Evolutionary conservation across 2,888 invertebrate species (phyloP), one percentile per base, ranked within the genome.

Genomic region (Athalia circularis): DNA sequence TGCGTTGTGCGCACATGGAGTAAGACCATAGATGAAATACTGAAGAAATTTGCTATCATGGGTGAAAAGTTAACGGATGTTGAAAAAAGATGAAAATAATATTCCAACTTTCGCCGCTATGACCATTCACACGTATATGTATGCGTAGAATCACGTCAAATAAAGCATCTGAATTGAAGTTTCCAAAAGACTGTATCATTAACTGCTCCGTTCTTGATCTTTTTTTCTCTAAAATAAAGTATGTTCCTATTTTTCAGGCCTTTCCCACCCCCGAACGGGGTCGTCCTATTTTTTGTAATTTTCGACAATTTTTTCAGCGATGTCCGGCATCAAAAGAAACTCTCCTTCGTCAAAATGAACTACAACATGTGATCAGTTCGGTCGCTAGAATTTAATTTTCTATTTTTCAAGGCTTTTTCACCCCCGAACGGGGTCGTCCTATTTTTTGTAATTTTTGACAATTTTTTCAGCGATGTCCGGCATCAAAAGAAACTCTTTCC

Each of bases 1-100:
- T 48, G 65, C 65, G 50, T n/a, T 65, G 13, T 65, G 65, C 45
- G 64, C 45, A 8, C 64, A 64, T 43, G 65, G 50, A 48, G 48
- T 65, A 48, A 65, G 65, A 13, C 47, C 47, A 48, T 65, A 48
- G 65, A 65, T 65, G 65, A 5, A 11, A 9, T 65, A 65, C 48
- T 65, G 13, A 48, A 43, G 9, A 64, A 9, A 43, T 43, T 64
- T 45, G 45, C 7, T 7, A 45, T 43, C 64, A 64, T 43, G 7
- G 7, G n/a, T n/a, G n/a, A n/a, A n/a, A n/a, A n/a, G n/a, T n/a
- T n/a, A n/a, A n/a, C n/a, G n/a, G n/a, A n/a, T n/a, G n/a, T n/a
- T n/a, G n/a, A n/a, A n/a, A n/a, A n/a, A 9, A 64, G 29, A 13
- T 64, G 11, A 64, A 15, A 64, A 64, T 59, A 59, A n/a, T n/a